Evolutionary conservation across 2,888 invertebrate genomes (phyloP).

Genomic region (Hydriomena furcata): DNA sequence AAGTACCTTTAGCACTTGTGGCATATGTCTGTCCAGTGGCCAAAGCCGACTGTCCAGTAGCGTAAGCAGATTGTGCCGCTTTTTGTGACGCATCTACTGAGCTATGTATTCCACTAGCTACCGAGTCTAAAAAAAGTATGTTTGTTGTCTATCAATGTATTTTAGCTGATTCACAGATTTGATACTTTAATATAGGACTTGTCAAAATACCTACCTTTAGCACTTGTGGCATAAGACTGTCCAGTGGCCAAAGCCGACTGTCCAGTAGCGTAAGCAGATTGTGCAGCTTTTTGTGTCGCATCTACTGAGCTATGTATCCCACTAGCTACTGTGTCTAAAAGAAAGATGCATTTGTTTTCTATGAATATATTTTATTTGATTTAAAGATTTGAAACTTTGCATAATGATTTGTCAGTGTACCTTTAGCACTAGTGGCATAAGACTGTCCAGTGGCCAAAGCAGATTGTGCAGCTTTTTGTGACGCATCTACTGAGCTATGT

Average conservation of each 20-base stretch:
- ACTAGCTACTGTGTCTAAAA: slow-evolving; percentile 63
- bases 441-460: slow-evolving; percentile 53
- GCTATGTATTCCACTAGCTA: slow-evolving; percentile 50
- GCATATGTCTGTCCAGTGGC: slow-evolving; percentile 55
- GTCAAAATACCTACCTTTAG: slow-evolving; percentile 38
- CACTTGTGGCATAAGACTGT: slow-evolving; percentile 49
- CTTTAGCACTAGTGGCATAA: slow-evolving; percentile 51
- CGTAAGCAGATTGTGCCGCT: slow-evolving; percentile 52
- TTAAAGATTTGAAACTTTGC: no score
- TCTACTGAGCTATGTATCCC: slow-evolving; percentile 52
- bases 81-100: slow-evolving; percentile 57
- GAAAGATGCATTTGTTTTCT: slow-evolving; percentile 1
- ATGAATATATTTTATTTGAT: neutral
- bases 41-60: slow-evolving; percentile 51
- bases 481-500: slow-evolving; percentile 52
- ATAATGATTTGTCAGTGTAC: slow-evolving; percentile 24
- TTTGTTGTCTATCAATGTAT: neutral
- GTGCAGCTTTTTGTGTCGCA: slow-evolving; percentile 54
- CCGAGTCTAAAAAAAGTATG: slow-evolving; percentile 55
- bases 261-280: slow-evolving; percentile 52
- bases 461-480: slow-evolving; percentile 55
- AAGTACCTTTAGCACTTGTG: slow-evolving; percentile 47
- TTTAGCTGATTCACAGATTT: no score
- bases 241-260: slow-evolving; percentile 52
- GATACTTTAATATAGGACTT: no score